Base-by-base conservation (phyloP, 2,888 invertebrate genomes). In the Sarcophaga rosellei region DNA sequence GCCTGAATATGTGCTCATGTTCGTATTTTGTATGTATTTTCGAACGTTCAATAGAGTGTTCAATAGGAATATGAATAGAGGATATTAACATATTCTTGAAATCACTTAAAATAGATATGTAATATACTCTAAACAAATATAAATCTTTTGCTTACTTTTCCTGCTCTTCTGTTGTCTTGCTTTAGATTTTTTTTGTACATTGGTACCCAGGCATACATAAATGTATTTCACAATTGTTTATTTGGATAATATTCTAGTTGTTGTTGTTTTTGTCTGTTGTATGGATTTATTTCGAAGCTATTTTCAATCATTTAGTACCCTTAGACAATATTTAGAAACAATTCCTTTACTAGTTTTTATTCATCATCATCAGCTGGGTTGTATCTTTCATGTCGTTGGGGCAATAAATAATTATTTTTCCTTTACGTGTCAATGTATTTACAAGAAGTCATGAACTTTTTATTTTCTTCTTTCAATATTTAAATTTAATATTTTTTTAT, bases 11-110 rank as follows among this genome's bases (percentile, higher is more conserved):
- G 3, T 62, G 44, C 47, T 63, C 21, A 20, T 61, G 25, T 63
- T 63, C 44, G 45, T 76, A 72, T 44, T 61, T 62, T 25, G 8
- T 17, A 44, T 4, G 45, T n/a, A 57, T 25, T 44, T 44, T 10
- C 59, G 63, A 61, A 61, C 15, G 11, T 72, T 75, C 12, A 63
- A 53, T 17, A 47, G 3, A 15, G 47, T 2, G 10, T 47, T 12
- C 10, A 47, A 12, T n/a, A 53, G 15, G 17, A 69, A 62, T 45
- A 61, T 45, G 45, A 73, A 63, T 59, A 63, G 59, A 63, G 69
- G 76, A 86, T 77, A 86, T 83, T 83, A 86, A 86, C 86, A 86
- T 86, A 83, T 86, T 86, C 83, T 81, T 73, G 80, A 80, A 77
- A 86, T 83, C 86, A 86, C 86, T 86, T 86, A 86, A 83, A 86